Conservation (phyloP, 1,140 invertebrate species). For the Venturia canescens region DNA sequence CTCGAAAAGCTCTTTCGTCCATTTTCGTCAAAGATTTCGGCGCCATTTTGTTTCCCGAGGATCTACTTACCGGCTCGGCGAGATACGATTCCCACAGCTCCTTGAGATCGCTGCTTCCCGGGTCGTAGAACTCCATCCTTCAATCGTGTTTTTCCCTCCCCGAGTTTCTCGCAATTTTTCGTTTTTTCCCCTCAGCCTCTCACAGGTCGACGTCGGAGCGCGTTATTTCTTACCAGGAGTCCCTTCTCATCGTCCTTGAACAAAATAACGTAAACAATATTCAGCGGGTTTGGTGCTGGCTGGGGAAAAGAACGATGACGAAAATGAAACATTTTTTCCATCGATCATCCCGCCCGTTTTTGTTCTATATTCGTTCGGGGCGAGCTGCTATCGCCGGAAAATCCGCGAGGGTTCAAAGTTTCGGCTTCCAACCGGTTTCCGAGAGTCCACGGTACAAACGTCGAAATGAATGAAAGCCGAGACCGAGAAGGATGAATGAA, state of each 20-base stretch:
- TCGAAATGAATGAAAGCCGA: neutral
- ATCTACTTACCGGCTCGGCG: conserved; percentile 82
- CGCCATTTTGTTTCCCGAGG: neutral
- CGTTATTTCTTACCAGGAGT: conserved; percentile 18
- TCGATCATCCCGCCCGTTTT: too few species aligned
- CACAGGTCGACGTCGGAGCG: conserved; percentile 38
- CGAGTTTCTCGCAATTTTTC: conserved; percentile 42
- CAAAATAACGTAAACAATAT: too few species aligned
- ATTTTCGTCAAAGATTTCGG: too few species aligned
- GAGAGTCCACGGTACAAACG: neutral
- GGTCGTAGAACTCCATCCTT: conserved; percentile 84
- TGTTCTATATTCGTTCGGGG: too few species aligned
- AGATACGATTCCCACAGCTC: conserved; percentile 88
- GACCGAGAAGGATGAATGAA: conserved; percentile 15
- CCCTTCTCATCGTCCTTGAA: neutral
- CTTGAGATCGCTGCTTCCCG: conserved; percentile 82
- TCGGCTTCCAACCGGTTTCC: neutral
- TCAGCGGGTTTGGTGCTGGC: too few species aligned
- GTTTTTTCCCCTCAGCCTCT: conserved; percentile 43
- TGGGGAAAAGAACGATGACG: too few species aligned
- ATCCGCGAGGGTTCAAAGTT: neutral
- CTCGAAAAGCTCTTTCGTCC: too few species aligned
- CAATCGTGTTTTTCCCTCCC: conserved; percentile 51
- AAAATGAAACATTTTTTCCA: too few species aligned
- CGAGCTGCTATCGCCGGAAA: too few species aligned